phyloP scores from a whole-genome alignment of 2,113 vertebrate genomes.

The Antechinus stuartii region DNA sequence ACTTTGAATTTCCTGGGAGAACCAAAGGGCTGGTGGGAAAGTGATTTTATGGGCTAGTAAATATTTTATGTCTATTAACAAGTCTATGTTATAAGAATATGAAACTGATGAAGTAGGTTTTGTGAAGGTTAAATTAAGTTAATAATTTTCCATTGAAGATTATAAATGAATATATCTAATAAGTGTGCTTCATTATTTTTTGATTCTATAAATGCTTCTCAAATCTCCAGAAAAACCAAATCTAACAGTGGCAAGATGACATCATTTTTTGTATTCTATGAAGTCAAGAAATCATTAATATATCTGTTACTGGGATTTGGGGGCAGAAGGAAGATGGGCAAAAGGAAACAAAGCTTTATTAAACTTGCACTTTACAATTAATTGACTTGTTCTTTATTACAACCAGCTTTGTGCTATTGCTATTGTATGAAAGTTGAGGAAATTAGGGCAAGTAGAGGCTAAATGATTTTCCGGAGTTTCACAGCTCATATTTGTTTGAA shows the following conservation, averaged over 20 bases:
- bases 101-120: neutral
- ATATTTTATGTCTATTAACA: constrained; percentile 39
- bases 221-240: constrained; percentile 6
- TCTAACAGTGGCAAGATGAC: neutral
- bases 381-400: neutral
- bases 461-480: neutral
- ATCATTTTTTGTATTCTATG: neutral
- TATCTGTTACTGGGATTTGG: neutral
- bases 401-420: neutral
- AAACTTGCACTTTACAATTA: neutral
- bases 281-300: neutral
- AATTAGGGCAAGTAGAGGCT: neutral
- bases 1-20: neutral
- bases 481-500: neutral
- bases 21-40: neutral
- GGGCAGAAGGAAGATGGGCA: neutral
- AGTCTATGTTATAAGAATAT: neutral
- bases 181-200: neutral
- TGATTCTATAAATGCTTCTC: neutral
- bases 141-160: neutral
- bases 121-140: constrained; percentile 23
- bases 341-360: neutral
- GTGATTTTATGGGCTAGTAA: constrained; percentile 5
- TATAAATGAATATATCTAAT: neutral
- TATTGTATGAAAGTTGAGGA: neutral